Evolutionary conservation across 2,113 vertebrate genomes (phyloP), one percentile per base, ranked within the genome.

Genomic region (Tachysurus fulvidraco): DNA sequence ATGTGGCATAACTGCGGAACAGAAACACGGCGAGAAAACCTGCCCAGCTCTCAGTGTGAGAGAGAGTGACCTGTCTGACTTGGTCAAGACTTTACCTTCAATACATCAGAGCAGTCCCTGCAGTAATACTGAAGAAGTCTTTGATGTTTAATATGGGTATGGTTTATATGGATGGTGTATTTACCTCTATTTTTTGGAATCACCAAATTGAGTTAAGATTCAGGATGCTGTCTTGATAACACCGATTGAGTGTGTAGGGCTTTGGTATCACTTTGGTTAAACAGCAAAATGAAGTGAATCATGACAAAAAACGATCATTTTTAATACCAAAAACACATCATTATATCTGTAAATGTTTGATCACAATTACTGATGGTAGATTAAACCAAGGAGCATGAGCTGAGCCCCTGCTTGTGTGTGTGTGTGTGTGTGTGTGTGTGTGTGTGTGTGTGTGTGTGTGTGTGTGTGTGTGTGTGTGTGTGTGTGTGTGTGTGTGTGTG

Each of bases 1-100:
- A 84, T 60, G 76, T 87, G 86, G 82, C 86, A 86, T 80, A 88
- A 81, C 84, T 76, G 79, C 81, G 82, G 88, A 89, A 54, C 84
- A 89, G 83, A 89, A 36, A 86, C 88, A 89, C 14, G 10, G 74
- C 36, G 50, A 69, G 65, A 83, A 83, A 85, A 86, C 81, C 84
- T 73, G 19, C 44, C 44, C 67, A 80, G 78, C 86, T 89, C 82
- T 28, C 65, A 62, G 86, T 60, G 76, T 86, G 88, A 28, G n/a
- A 83, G 83, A 64, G 65, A 78, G 69, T 84, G 86, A 78, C 83
- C 88, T 82, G 85, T 16, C 21, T 89, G 88, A 87, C 88, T 83
- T 81, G 60, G 69, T 76, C 77, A 87, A 21, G n/a, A 73, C 78
- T 87, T 89, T 79, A 89, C 78, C 54, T 85, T 82, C 71, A 82